A percentile compares a stretch with the other conserved stretches of the same genome.
Conservation (phyloP, 1,140 invertebrate genomes). For the Aporrectodea caliginosa region DNA sequence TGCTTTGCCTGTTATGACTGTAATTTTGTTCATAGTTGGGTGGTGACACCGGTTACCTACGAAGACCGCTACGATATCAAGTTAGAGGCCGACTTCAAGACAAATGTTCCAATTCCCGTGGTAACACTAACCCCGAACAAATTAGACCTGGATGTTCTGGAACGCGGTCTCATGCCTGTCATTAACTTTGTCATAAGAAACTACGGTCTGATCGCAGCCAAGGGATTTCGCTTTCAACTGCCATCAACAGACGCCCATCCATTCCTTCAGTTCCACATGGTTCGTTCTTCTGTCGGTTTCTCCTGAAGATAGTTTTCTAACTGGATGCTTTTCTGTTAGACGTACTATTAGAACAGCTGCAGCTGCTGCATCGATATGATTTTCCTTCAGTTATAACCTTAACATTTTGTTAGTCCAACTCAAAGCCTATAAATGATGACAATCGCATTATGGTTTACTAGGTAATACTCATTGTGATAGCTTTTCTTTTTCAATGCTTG, state of each 20-base stretch:
- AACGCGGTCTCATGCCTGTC: constrained; percentile 26
- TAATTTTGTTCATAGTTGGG: constrained; percentile 23
- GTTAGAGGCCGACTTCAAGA: constrained; percentile 36
- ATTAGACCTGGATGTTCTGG: constrained; percentile 34
- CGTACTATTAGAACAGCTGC: too few species aligned
- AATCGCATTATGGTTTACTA: too few species aligned
- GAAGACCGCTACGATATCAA: constrained; percentile 36
- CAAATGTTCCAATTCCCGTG: constrained; percentile 33
- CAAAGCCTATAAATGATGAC: too few species aligned
- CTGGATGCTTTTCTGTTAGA: too few species aligned
- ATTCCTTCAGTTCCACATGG: constrained; percentile 32
- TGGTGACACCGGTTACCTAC: constrained; percentile 34
- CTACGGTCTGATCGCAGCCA: constrained; percentile 39
- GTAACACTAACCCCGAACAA: constrained; percentile 32
- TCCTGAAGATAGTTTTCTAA: too few species aligned
- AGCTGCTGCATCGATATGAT: background rate
- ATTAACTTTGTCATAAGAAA: constrained; percentile 37
- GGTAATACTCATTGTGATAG: too few species aligned
- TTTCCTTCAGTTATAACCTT: background rate
- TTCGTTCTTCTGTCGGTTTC: constrained; percentile 1
- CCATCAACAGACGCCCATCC: constrained; percentile 32
- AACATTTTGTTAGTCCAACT: too few species aligned
- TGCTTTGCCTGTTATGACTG: too few species aligned
- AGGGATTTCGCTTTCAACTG: constrained; percentile 36
- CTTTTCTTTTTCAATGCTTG: too few species aligned